Evolutionary conservation across 64 coral and sea anemone genomes (phyloP), one percentile per base, ranked within the genome.

Genomic region (Porites australiensis): DNA sequence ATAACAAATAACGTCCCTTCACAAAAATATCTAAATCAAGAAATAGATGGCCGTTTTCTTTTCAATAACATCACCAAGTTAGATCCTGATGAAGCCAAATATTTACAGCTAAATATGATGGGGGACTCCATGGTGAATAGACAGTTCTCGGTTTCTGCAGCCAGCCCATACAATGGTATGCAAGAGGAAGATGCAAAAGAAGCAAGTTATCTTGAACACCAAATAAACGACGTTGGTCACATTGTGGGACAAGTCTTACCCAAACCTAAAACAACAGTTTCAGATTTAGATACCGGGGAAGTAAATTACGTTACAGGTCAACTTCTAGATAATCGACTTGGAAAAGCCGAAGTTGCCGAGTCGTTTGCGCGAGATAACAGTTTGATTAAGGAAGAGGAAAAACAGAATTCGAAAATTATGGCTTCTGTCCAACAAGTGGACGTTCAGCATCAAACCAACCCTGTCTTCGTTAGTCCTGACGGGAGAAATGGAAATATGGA

Each of bases 151-250:
- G 63, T 68, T 69, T n/a, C 44, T 5, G 46, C 48, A 10, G 60
- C 47, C n/a, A 47, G n/a, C 16, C 81, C 62, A 4, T 84, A 68
- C 20, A 7, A 8, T 21, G 52, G 48, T 19, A 61, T 84, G 0
- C 63, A 68, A 51, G 63, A 68, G 1, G 81, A 84, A 84, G 81
- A 84, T 50, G 44, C 15, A 8, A 50, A 68, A 21, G 81, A 67
- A 48, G 81, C 37, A 68, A 84, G 16, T 21, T 84, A 68, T 65
- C 46, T 84, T 84, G 81, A 84, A 22, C 81, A 68, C 8, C 63
- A 84, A 84, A 84, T 84, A 66, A 84, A 84, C 62, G 63, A 68
- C 18, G 81, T 63, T 21, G 62, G 81, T 50, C 62, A 69, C 4
- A 11, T 84, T 5, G 61, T 84, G 44, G 5, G 16, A 13, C 62